Base-by-base conservation (phyloP, 35 echinoderm and acorn worm genomes). In the Apostichopus parvimensis region DNA sequence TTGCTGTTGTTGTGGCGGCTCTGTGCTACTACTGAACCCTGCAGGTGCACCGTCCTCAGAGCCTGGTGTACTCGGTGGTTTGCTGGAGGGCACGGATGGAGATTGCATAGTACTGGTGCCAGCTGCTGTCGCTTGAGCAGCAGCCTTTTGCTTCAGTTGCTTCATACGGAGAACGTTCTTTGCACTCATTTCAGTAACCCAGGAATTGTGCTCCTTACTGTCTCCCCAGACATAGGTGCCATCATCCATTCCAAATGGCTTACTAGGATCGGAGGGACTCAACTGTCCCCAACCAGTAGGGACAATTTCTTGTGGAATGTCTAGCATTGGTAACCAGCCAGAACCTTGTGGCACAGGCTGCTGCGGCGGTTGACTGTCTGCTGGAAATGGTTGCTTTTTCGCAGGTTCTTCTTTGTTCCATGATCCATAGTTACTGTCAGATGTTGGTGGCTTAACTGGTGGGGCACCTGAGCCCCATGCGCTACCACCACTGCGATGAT, bases 81-180 rank as follows among this genome's bases (percentile, higher is more conserved):
- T 86, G 54, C 86, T 89, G 66, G 91, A 56, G 83, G 86, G 76
- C 71, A 78, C 82, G 25, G 88, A 77, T 79, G 94, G 96, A 60
- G 94, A 91, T 99, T 99, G 97, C 97, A 99, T 99, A 99, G 97
- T 98, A 98, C 94, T 98, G 90, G 86, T 73, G 20, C 86, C 86
- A 72, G 53, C 79, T 62, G 59, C 76, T 71, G 78, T 11, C 17
- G 77, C 60, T 22, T 56, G 15, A 57, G 80, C 55, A 17, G 92
- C 79, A 56, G 66, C 77, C 55, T 91, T 91, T 26, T 79, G 72
- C 73, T 78, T 91, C 72, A 79, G 89, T 68, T 91, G 89, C 89
- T 91, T 91, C 89, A 91, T 91, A 77, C 89, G 71, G 53, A 91
- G 76, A 77, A 79, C 89, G 78, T 91, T 91, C 59, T 91, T 91